A percentile compares a stretch with the other conserved stretches of the same genome.
phyloP scores from a whole-genome alignment of 2,113 vertebrate species.

The Ornithorhynchus anatinus region DNA sequence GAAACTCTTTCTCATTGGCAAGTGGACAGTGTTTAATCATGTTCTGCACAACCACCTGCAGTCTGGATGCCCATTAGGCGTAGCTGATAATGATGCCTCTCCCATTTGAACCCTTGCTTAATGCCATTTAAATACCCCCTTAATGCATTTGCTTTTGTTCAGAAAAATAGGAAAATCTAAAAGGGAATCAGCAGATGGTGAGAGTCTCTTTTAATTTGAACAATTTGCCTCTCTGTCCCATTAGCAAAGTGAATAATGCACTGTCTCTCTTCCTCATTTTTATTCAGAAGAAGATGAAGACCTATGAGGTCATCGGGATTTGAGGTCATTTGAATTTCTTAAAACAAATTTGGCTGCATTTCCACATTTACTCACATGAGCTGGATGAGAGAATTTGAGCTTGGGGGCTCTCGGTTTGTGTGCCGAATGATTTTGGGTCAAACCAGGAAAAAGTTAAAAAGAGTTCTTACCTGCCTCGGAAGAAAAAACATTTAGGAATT shows the following conservation, averaged over 20 bases:
- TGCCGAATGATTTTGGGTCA: slow-evolving; percentile 35
- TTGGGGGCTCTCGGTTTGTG: slow-evolving; percentile 22
- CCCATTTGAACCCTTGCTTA: neutral
- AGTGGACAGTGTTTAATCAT: too few species aligned
- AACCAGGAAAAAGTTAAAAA: slow-evolving; percentile 22
- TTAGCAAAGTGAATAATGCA: neutral
- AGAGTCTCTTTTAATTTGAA: neutral
- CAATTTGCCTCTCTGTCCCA: neutral
- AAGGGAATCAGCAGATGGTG: neutral
- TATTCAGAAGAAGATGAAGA: neutral
- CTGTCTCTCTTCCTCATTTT: neutral
- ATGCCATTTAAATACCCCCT: neutral
- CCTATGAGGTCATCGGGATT: neutral
- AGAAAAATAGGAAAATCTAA: neutral
- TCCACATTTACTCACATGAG: neutral
- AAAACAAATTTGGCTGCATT: neutral
- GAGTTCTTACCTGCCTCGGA: slow-evolving; percentile 28
- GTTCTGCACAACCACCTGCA: too few species aligned
- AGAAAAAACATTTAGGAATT: slow-evolving; percentile 55
- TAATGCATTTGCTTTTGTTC: neutral
- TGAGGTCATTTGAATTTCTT: neutral
- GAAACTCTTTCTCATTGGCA: too few species aligned
- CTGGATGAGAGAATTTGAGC: slow-evolving; percentile 22
- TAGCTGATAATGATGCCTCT: too few species aligned
- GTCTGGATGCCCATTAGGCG: too few species aligned